These are phyloP conservation scores for Brachyistius frenatus DNA, from an alignment of 2,113 vertebrate genomes.

Conservation along the genomic window DNA sequence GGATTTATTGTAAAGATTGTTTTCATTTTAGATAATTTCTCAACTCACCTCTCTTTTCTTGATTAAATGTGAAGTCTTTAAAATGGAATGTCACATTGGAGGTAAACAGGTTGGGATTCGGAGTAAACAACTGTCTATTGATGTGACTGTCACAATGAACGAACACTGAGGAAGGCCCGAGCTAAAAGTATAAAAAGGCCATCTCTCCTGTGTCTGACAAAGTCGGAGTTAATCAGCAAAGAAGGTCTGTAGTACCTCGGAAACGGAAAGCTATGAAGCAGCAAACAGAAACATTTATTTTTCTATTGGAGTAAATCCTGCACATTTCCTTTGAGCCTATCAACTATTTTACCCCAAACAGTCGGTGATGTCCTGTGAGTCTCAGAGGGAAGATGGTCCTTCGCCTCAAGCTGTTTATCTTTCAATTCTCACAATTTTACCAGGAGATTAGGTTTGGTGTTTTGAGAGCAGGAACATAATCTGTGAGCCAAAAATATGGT, in stretches of 20 bases:
- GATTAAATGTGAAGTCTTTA: constrained; percentile 5
- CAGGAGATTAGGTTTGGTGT: constrained; percentile 38
- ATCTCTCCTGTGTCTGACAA: background rate
- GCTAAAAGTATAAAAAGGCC: constrained; percentile 33
- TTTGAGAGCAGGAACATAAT: constrained; percentile 38
- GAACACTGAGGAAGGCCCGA: background rate
- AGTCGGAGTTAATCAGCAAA: constrained; percentile 24
- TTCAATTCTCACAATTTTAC: constrained; percentile 58
- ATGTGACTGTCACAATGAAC: background rate
- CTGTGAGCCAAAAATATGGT: constrained; percentile 49
- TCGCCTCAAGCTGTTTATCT: constrained; percentile 56
- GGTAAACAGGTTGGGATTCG: background rate
- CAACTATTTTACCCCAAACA: constrained; percentile 20
- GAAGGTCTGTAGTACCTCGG: background rate
- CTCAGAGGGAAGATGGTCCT: constrained; percentile 28
- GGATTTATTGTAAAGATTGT: background rate
- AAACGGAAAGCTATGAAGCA: constrained; percentile 19
- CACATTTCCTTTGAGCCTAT: constrained; percentile 47
- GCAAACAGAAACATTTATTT: constrained; percentile 5
- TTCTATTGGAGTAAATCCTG: constrained; percentile 41
- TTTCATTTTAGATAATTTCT: background rate
- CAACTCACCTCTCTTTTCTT: background rate
- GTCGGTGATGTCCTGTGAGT: constrained; percentile 32
- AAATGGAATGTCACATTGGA: constrained; percentile 1
- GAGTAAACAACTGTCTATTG: background rate